Evolutionary conservation across 1,140 invertebrate genomes (phyloP).

Genomic region (Rhagoletis pomonella): DNA sequence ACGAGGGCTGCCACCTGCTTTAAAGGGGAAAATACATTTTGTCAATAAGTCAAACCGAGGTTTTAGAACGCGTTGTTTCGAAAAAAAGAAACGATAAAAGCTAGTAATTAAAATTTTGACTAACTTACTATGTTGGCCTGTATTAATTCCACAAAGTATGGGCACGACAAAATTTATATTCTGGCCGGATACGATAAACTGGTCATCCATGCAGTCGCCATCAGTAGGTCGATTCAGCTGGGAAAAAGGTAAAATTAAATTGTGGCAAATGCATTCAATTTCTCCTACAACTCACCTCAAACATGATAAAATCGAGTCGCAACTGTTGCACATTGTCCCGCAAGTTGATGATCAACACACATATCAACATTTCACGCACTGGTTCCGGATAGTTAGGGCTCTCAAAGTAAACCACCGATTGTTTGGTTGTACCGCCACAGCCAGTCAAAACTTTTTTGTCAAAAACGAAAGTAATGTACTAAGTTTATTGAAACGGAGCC

Average conservation of each 20-base stretch:
- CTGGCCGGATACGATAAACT: conserved; percentile 82
- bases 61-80: too few relatives aligned
- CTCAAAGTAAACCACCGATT: conserved; percentile 78
- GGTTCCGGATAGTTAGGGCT: conserved; percentile 77
- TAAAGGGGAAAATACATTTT: too few relatives aligned
- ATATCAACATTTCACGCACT: conserved; percentile 74
- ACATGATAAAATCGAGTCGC: conserved; percentile 81
- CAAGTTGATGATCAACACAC: conserved; percentile 80
- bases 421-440: conserved; percentile 77
- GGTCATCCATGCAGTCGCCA: conserved; percentile 81
- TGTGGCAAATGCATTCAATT: background rate
- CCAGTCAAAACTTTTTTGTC: conserved; percentile 75
- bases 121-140: conserved; percentile 82
- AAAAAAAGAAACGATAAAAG: too few relatives aligned
- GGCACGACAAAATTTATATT: conserved; percentile 82
- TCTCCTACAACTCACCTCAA: conserved; percentile 77
- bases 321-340: conserved; percentile 79
- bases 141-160: conserved; percentile 83
- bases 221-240: conserved; percentile 80
- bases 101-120: background rate
- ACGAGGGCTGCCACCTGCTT: too few relatives aligned
- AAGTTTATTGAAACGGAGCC: background rate
- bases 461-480: conserved; percentile 60
- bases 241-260: conserved; percentile 55
- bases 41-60: too few relatives aligned